Base-by-base conservation (phyloP, 2,888 invertebrate genomes). In the Yponomeuta cagnagella region DNA sequence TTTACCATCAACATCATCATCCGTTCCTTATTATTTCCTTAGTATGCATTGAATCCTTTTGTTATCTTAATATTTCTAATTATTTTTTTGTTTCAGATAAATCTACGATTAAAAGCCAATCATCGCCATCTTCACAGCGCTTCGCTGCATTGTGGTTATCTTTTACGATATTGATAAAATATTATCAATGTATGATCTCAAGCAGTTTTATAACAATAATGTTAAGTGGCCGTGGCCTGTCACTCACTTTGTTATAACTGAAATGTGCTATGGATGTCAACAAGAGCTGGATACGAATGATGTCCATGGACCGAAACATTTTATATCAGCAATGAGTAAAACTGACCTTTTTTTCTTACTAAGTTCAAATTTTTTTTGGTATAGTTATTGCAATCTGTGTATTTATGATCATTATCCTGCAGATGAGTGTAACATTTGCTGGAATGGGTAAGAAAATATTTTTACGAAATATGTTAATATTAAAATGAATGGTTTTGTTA, bases 231-330 rank as follows among this genome's bases (percentile, higher is more conserved):
- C 68, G 15, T 68, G 68, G 43, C 15, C 68, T 48, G 68, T 43
- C 30, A 37, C 37, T 15, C 68, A 68, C 15, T 68, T 68, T 68
- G 48, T 48, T 43, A 68, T 68, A 33, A 43, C 68, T 48, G 48
- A 68, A 43, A 68, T 33, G 23, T 68, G 68, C 23, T 48, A 37
- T 23, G 48, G 48, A 33, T 68, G 68, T 48, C 43, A 23, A 9
- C 6, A n/a, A 33, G 10, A 68, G 33, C 33, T 33, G 33, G 33
- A 33, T 68, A 48, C 23, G 15, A 68, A 43, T 33, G 15, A 68
- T 43, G 33, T 12, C n/a, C 33, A 33, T 15, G 63, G 70, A 70
- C 70, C 70, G 37, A 31, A 70, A n/a, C 70, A 70, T 70, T 70
- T 70, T 37, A 63, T 12, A 63, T 63, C 43, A 33, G 30, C 70